Base-by-base conservation (phyloP, 1,140 invertebrate species). In the Orius laevigatus region DNA sequence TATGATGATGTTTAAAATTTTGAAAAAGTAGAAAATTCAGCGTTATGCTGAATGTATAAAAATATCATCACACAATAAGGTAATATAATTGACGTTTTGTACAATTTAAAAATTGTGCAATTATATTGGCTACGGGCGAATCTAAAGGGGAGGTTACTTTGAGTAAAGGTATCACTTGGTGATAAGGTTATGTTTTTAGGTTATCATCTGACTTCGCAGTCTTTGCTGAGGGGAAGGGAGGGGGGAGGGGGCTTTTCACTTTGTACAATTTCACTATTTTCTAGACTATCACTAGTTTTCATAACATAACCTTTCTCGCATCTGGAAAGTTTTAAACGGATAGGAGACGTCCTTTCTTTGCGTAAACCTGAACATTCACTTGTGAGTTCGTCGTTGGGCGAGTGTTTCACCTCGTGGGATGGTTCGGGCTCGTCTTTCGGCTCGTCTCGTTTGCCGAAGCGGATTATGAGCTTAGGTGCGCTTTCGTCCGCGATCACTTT, bases 201-300 rank as follows among this genome's bases (percentile, higher is more conserved):
- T 51, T 45, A 55, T 85, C 81, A 84, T 75, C 81, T 84, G 73
- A 84, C 81, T 72, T 84, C 79, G 70, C 80, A 82, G 68, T 81
- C 79, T 72, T 84, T 81, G 61, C 75, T 79, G 57, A 78, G 69
- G 59, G 76, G 66, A 55, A 76, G 65, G 55, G 78, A 63, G 55
- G 66, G 63, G 14, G 51, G 44, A 39, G 59, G 48, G 6, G 42
- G 15, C 42, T 12, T 11, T 42, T 46, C 15, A 41, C 46, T 40
- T 42, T 32, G 20, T n/a, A 34, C 25, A 46, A 32, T 11, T 43
- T 53, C 46, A 55, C 48, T 45, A 35, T 18, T 16, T 14, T 50
- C 43, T 51, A 46, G 32, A 51, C 39, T 25, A 57, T 50, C 55
- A 55, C 42, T 61, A 63, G 46, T 62, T 54, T 68, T 73, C 19